These are phyloP conservation scores for Echeneis naucrates DNA, from an alignment of 2,797 vertebrate species.

Conservation along the genomic window DNA sequence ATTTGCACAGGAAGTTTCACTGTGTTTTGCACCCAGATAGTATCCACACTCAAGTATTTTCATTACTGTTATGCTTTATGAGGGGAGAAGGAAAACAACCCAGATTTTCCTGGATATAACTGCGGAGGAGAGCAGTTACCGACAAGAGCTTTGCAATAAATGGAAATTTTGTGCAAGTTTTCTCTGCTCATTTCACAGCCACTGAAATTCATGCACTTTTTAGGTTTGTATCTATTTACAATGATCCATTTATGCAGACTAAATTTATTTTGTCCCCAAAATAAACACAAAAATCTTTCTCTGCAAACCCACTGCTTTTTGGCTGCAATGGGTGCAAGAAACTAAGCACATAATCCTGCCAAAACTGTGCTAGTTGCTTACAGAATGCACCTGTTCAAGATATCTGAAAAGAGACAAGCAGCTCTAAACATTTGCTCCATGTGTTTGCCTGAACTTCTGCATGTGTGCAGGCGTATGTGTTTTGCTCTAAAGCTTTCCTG, in stretches of 20 bases:
- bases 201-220: not conserved
- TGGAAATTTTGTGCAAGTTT: not conserved
- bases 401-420: slow-evolving; percentile 4
- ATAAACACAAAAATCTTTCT: not conserved
- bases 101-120: not conserved
- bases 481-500: slow-evolving; percentile 59
- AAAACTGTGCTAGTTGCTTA: not conserved
- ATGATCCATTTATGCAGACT: not conserved
- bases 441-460: slow-evolving; percentile 18
- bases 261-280: not conserved
- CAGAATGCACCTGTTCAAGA: not conserved
- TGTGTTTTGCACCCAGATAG: not conserved
- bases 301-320: not conserved
- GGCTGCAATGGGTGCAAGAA: not conserved
- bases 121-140: not conserved
- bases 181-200: not conserved
- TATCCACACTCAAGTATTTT: not conserved
- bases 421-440: slow-evolving; percentile 1
- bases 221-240: not conserved
- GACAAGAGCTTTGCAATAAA: not conserved
- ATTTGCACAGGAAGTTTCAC: too few relatives aligned
- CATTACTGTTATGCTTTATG: not conserved
- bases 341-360: not conserved
- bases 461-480: slow-evolving; percentile 31
- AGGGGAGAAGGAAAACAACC: not conserved